Percentiles rank a stretch among this genome's conserved stretches.
phyloP scores from a whole-genome alignment of 2,888 invertebrate species.

The Drosophila subquinaria region DNA sequence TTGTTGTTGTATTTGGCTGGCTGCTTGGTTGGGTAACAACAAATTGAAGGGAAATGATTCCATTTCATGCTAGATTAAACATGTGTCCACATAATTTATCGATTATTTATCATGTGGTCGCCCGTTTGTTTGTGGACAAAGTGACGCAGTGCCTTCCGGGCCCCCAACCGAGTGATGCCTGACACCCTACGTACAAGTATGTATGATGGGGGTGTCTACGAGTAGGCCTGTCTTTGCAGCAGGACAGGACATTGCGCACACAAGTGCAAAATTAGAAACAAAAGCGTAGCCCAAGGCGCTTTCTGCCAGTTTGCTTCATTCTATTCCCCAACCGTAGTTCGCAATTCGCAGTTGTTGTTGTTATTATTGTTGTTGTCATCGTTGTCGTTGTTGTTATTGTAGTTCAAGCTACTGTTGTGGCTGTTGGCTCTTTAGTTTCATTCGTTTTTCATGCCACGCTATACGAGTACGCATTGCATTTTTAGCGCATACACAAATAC shows the following conservation, averaged over 20 bases:
- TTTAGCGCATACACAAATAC: constrained; percentile 56
- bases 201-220: constrained; percentile 8
- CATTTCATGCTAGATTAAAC: constrained; percentile 85
- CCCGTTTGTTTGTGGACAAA: constrained; percentile 66
- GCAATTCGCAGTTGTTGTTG: constrained; percentile 31
- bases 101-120: constrained; percentile 84
- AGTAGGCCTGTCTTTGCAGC: constrained; percentile 60
- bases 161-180: constrained; percentile 10
- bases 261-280: constrained; percentile 81
- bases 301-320: constrained; percentile 37
- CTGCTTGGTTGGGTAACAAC: constrained; percentile 71
- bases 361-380: constrained; percentile 25
- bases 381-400: constrained; percentile 26
- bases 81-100: constrained; percentile 85
- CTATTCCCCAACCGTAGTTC: constrained; percentile 20
- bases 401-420: constrained; percentile 31
- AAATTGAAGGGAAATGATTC: constrained; percentile 85
- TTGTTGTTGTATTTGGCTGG: constrained; percentile 31
- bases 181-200: not conserved
- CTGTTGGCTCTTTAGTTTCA: constrained; percentile 14
- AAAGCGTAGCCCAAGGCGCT: constrained; percentile 69
- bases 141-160: constrained; percentile 61
- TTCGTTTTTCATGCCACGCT: constrained; percentile 29
- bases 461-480: constrained; percentile 62
- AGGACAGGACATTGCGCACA: constrained; percentile 62